Conservation (phyloP, 2,113 vertebrate species). For the Sceloporus tristichus region DNA sequence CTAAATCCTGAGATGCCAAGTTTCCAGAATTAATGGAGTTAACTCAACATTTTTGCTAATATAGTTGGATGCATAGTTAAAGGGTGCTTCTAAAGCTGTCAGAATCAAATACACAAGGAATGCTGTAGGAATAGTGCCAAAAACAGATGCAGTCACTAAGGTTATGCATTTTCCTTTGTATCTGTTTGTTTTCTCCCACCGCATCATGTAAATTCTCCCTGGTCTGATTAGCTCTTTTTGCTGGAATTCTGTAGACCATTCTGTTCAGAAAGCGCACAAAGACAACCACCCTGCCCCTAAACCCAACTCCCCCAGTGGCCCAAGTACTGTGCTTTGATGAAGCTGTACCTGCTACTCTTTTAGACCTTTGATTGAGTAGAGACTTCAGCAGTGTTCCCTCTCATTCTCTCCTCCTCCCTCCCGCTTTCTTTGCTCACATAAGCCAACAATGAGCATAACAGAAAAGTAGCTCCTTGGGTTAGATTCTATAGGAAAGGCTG, state of each 20-base stretch:
- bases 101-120: background rate
- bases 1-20: background rate
- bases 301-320: background rate
- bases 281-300: background rate
- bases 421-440: background rate
- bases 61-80: background rate
- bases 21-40: background rate
- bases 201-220: background rate
- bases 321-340: background rate
- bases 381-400: background rate
- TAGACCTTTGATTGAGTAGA: constrained; percentile 2
- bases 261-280: background rate
- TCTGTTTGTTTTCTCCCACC: constrained; percentile 9
- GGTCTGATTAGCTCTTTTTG: background rate
- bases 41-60: background rate
- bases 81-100: background rate
- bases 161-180: background rate
- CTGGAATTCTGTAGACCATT: background rate
- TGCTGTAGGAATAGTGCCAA: background rate
- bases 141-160: background rate
- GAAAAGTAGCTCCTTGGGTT: constrained; percentile 19
- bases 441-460: background rate
- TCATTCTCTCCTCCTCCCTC: background rate
- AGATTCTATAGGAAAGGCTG: constrained; percentile 37
- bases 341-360: background rate